Base-by-base conservation (phyloP, 1,140 invertebrate species). In the Macrocentrus cingulum region DNA sequence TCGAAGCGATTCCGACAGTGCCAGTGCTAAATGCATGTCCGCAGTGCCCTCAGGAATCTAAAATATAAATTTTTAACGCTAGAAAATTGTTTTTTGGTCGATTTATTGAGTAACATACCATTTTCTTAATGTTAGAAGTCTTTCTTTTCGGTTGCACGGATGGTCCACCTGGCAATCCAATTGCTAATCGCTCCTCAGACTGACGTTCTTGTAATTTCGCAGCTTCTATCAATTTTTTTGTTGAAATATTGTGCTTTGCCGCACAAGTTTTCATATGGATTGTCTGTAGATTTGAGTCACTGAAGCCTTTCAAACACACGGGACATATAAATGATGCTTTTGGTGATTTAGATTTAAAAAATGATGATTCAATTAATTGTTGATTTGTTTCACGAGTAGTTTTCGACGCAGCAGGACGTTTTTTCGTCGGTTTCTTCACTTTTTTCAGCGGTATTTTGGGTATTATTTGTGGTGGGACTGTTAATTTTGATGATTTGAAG, bases 231-330 rank as follows among this genome's bases (percentile, higher is more conserved):
- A 82, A 66, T 49, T 77, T 70, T 52, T 74, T 70, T 4, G 74
- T 76, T 0, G 80, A 70, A 8, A 81, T 51, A 34, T 80, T 80
- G 63, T 81, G 72, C 56, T 77, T 80, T 7, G 59, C 39, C 2
- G 80, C 81, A 67, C 82, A 83, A 39, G 59, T 69, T 65, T 83
- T 83, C 52, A 78, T 71, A 60, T 83, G 82, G n/a, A 66, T 36
- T 3, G 54, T 60, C 19, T 71, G 70, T 20, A 52, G 53, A 3
- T 37, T 36, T 16, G 66, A 60, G 63, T 77, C 72, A 55, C 74
- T 71, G 13, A 71, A 70, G 13, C 50, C 61, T 67, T 77, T 80
- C 48, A 79, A 76, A 61, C 80, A 82, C 22, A 81, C 61, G 0
- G 80, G 79, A 61, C 80, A 82, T 7, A 72, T 59, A 36, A 70